Evolutionary conservation across 2,797 vertebrate genomes (phyloP).

Genomic region (Sciurus carolinensis): DNA sequence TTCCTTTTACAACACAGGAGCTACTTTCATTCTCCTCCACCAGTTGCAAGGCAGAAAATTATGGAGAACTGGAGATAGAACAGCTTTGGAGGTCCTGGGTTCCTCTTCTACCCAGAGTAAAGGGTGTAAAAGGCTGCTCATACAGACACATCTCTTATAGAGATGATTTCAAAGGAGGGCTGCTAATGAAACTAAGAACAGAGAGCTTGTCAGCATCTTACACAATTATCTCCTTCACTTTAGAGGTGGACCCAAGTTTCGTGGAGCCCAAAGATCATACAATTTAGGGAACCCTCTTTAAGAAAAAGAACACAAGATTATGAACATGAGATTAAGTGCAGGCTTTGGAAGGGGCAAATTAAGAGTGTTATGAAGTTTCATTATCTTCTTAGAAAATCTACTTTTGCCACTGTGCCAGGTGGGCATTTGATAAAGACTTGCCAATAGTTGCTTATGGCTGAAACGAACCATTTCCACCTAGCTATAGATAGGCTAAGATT

Average conservation of each 20-base stretch:
- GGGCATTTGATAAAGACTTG: neutral
- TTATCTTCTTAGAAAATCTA: conserved; percentile 38
- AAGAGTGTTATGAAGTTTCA: neutral
- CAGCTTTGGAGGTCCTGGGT: neutral
- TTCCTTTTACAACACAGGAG: conserved; percentile 29
- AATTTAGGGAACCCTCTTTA: conserved; percentile 45
- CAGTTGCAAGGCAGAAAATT: neutral
- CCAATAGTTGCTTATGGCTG: conserved; percentile 14
- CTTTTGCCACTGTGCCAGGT: neutral
- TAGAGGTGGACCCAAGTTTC: neutral
- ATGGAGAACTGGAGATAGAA: neutral
- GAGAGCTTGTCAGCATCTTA: neutral
- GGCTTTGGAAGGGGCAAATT: conserved; percentile 24
- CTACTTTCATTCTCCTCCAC: neutral
- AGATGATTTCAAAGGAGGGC: conserved; percentile 56
- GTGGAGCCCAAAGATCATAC: neutral
- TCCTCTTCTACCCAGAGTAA: neutral
- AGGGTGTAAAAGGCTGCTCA: neutral
- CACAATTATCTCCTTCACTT: neutral
- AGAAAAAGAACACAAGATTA: conserved; percentile 51
- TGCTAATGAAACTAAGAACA: conserved; percentile 58
- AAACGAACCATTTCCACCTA: conserved; percentile 13
- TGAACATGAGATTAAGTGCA: neutral
- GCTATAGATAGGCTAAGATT: neutral
- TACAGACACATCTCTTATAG: neutral